phyloP scores from a whole-genome alignment of 2,888 invertebrate genomes.

The Heterodera filipjevi region DNA sequence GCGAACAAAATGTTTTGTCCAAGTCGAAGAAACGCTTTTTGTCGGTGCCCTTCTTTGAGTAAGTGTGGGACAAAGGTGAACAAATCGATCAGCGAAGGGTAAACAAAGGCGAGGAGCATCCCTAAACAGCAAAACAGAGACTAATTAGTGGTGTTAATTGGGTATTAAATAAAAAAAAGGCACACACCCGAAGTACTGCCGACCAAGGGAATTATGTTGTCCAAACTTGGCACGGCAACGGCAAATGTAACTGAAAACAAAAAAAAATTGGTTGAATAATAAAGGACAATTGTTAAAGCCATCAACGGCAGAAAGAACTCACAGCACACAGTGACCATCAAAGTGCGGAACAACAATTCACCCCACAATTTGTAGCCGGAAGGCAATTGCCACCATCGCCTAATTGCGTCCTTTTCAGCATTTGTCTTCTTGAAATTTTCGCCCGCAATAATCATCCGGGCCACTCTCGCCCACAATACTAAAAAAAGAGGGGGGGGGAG shows the following conservation, averaged over 20 bases:
- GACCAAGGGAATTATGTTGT: slow-evolving; percentile 59
- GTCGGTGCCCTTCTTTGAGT: slow-evolving; percentile 12
- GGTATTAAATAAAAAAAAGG: too few species aligned
- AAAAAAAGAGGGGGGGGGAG: slow-evolving; percentile 10
- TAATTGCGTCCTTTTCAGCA: neutral
- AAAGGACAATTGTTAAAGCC: neutral
- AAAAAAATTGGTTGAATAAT: neutral
- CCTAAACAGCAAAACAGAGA: slow-evolving; percentile 43
- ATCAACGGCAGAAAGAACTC: neutral
- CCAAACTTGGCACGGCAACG: slow-evolving; percentile 55
- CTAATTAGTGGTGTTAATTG: too few species aligned
- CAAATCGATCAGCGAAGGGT: slow-evolving; percentile 55
- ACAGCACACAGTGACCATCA: slow-evolving; percentile 27
- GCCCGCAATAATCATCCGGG: slow-evolving; percentile 54
- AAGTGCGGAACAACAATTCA: slow-evolving; percentile 7
- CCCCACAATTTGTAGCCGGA: neutral
- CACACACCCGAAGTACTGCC: slow-evolving; percentile 41
- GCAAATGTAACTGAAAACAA: slow-evolving; percentile 48
- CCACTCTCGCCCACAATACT: slow-evolving; percentile 81
- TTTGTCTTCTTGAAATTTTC: slow-evolving; percentile 57
- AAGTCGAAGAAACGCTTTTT: slow-evolving; percentile 24
- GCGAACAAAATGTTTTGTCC: slow-evolving; percentile 40
- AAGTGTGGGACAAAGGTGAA: slow-evolving; percentile 52
- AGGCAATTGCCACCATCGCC: slow-evolving; percentile 6
- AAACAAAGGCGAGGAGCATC: slow-evolving; percentile 61